Conservation (phyloP, 2,113 vertebrate genomes). For the Anhinga rufa region DNA sequence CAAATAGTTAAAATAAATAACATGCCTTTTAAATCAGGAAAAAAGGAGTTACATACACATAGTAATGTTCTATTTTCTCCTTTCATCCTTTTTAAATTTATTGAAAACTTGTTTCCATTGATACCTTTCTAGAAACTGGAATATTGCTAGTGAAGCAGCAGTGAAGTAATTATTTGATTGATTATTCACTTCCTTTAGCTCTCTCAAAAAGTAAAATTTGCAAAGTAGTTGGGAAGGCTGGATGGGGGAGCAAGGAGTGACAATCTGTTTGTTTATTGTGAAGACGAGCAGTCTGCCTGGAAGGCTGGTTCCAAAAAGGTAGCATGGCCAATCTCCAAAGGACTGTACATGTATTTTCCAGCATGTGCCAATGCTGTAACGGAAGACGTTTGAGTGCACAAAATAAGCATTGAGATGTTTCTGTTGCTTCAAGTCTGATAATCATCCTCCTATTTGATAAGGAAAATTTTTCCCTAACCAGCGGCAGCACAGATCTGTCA, state of each 20-base stretch:
- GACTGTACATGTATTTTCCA: neutral
- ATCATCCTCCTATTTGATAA: neutral
- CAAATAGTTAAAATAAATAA: neutral
- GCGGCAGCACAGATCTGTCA: neutral
- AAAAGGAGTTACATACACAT: fast-evolving
- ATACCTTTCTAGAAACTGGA: neutral
- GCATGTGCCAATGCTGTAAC: neutral
- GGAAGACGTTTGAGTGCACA: neutral
- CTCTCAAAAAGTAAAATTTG: neutral
- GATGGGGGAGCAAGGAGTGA: neutral
- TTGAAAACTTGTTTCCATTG: neutral
- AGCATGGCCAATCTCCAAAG: neutral
- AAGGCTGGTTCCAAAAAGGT: neutral
- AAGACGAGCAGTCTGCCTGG: neutral
- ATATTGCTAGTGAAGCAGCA: neutral
- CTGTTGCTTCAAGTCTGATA: neutral
- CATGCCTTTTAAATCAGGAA: neutral
- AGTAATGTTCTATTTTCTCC: neutral
- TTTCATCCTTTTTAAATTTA: neutral
- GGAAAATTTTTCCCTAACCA: neutral
- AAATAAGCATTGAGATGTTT: neutral
- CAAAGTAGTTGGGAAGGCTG: neutral
- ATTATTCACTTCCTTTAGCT: neutral
- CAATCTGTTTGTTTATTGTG: neutral
- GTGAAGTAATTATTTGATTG: neutral